A percentile compares a stretch with the other conserved stretches of the same genome.
phyloP scores from a whole-genome alignment of 2,888 invertebrate species.

The Trissolcus japonicus region DNA sequence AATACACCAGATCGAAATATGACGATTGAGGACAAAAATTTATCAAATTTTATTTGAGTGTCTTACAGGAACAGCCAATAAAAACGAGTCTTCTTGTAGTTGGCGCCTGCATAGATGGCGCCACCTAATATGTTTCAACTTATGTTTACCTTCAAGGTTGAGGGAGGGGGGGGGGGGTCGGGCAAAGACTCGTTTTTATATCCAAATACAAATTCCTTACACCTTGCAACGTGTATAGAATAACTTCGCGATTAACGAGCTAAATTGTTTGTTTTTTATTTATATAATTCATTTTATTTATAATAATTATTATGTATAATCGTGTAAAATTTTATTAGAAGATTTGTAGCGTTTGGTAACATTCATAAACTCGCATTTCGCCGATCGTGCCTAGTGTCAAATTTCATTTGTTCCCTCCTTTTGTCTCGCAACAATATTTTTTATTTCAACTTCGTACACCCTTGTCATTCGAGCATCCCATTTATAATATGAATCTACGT shows the following conservation, averaged over 20 bases:
- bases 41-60: slow-evolving; percentile 51
- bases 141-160: slow-evolving; percentile 34
- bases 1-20: slow-evolving; percentile 46
- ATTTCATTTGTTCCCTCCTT: slow-evolving; percentile 10
- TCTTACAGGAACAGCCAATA: slow-evolving; percentile 47
- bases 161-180: slow-evolving; percentile 1
- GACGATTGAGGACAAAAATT: slow-evolving; percentile 50
- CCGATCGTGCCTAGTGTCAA: slow-evolving; percentile 27
- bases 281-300: slow-evolving; percentile 19
- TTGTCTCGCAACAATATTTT: slow-evolving; percentile 1
- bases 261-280: slow-evolving; percentile 28
- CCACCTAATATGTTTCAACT: slow-evolving; percentile 52
- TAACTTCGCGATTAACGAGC: slow-evolving; percentile 52
- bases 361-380: slow-evolving; percentile 45
- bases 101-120: slow-evolving; percentile 21
- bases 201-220: slow-evolving; percentile 40
- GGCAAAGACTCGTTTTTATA: slow-evolving; percentile 52
- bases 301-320: slow-evolving; percentile 43
- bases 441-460: slow-evolving; percentile 4
- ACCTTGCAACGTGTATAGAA: slow-evolving; percentile 49
- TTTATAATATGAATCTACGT: slow-evolving; percentile 45
- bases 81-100: slow-evolving; percentile 49
- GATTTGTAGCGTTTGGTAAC: slow-evolving; percentile 48
- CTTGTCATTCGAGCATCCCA: slow-evolving; percentile 33
- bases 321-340: slow-evolving; percentile 52